A percentile compares a stretch with the other conserved stretches of the same genome.
Evolutionary conservation across 1,140 invertebrate genomes (phyloP).

Genomic region (Drosophila fuyamai): DNA sequence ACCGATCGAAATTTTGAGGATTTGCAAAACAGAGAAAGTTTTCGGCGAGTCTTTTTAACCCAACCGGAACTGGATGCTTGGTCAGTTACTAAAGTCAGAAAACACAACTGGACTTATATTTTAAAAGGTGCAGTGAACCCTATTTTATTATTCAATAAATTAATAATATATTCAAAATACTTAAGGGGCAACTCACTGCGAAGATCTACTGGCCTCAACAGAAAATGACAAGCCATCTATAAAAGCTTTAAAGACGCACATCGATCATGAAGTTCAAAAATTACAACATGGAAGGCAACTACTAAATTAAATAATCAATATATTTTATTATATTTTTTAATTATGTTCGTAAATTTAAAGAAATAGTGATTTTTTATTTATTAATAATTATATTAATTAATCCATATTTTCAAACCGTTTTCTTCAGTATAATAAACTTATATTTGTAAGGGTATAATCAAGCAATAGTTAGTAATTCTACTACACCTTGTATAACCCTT

Average conservation of each 20-base stretch:
- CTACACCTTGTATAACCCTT: conserved; percentile 23
- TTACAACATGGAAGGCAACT: neutral
- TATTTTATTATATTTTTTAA: neutral
- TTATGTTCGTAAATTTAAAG: too few species aligned
- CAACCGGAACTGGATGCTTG: conserved; percentile 11
- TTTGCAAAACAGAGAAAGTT: neutral
- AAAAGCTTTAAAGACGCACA: neutral
- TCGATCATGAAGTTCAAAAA: conserved; percentile 7
- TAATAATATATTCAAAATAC: neutral
- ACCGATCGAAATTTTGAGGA: conserved; percentile 3
- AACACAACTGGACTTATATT: conserved; percentile 13
- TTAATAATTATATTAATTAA: too few species aligned
- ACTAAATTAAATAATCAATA: neutral
- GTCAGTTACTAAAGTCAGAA: conserved; percentile 7
- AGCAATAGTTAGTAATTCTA: neutral
- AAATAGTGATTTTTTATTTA: too few species aligned
- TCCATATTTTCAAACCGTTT: neutral
- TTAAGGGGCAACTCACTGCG: conserved; percentile 10
- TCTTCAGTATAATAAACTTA: too few species aligned
- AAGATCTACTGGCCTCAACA: neutral
- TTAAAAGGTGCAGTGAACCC: neutral
- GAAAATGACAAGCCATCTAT: neutral
- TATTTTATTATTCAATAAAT: too few species aligned
- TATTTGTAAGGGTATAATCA: conserved; percentile 20
- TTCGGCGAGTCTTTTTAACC: conserved; percentile 1